phyloP scores from a whole-genome alignment of 2,797 vertebrate species.

The Channa striata region DNA sequence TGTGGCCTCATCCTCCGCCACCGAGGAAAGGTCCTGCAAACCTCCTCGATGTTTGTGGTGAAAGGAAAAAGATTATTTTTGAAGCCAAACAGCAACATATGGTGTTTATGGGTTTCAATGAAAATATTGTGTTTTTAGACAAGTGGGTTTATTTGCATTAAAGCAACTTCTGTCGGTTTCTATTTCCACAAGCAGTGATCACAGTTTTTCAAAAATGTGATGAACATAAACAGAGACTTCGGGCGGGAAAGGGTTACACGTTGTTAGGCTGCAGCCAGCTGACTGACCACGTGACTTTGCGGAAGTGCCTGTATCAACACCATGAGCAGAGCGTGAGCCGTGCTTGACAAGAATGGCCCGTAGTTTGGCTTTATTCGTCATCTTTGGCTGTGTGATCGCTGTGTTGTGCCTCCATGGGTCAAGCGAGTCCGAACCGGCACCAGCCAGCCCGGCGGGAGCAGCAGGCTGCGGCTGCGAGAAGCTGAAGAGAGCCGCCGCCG shows the following conservation, averaged over 20 bases:
- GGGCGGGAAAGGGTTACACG: slow-evolving; percentile 52
- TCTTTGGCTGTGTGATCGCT: background rate
- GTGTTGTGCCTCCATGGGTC: slow-evolving; percentile 31
- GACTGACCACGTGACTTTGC: slow-evolving; percentile 79
- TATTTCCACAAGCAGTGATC: accelerated
- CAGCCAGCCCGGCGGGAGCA: slow-evolving; percentile 20
- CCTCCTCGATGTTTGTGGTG: slow-evolving; percentile 1
- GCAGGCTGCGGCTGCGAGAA: slow-evolving; percentile 79
- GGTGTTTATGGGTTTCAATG: background rate
- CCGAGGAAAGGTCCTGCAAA: slow-evolving; percentile 16
- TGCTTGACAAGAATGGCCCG: slow-evolving; percentile 26
- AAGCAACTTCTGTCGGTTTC: accelerated
- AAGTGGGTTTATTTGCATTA: background rate
- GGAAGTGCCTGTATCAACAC: slow-evolving; percentile 57
- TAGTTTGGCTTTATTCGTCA: slow-evolving; percentile 23
- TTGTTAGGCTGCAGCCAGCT: slow-evolving; percentile 54
- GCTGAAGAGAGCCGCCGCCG: slow-evolving; percentile 63
- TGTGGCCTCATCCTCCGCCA: background rate
- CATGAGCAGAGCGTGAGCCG: background rate
- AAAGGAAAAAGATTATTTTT: background rate
- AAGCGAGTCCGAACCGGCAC: slow-evolving; percentile 30
- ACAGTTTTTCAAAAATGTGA: background rate
- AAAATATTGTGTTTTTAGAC: background rate
- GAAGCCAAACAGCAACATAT: background rate
- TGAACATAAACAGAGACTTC: background rate